Evolutionary conservation across 2,113 vertebrate species (phyloP).

Genomic region (Empidonax alnorum): DNA sequence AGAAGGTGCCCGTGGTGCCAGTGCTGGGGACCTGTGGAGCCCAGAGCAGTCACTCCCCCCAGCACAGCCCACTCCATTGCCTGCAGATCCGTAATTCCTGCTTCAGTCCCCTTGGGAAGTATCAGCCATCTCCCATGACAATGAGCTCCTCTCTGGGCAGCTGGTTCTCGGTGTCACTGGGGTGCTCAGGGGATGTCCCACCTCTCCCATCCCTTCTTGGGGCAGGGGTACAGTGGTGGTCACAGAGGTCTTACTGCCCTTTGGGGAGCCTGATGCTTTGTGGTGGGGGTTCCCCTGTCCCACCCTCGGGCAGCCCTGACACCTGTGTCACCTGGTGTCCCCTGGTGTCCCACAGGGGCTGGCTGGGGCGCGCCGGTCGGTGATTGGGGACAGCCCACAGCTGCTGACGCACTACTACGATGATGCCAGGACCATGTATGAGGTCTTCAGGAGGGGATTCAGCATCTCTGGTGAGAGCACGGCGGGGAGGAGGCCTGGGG

Average conservation of each 20-base stretch:
- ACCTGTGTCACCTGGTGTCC: not conserved
- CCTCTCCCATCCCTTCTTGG: not conserved
- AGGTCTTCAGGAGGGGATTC: slow-evolving; percentile 92
- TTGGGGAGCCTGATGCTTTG: not conserved
- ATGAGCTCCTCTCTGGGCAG: not conserved
- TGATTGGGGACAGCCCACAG: slow-evolving; percentile 84
- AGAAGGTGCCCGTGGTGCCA: not conserved
- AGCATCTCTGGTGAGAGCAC: slow-evolving; percentile 88
- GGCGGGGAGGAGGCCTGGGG: not conserved
- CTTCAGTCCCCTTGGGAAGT: not conserved
- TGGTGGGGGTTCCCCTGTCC: not conserved
- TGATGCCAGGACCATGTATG: slow-evolving; percentile 94
- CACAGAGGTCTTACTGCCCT: not conserved
- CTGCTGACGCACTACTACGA: slow-evolving; percentile 93
- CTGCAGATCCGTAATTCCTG: not conserved
- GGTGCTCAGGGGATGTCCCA: not conserved
- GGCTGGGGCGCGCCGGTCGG: slow-evolving; percentile 85
- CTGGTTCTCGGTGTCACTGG: not conserved
- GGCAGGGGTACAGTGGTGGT: not conserved
- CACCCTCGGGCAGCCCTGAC: rapidly evolving
- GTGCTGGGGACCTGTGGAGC: not conserved
- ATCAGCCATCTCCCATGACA: not conserved
- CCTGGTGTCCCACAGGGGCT: slow-evolving; percentile 49
- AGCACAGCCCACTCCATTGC: not conserved
- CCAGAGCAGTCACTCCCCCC: not conserved